Evolutionary conservation across 2,888 invertebrate genomes (phyloP), one percentile per base, ranked within the genome.

Genomic region (Dexiosoma caninum): DNA sequence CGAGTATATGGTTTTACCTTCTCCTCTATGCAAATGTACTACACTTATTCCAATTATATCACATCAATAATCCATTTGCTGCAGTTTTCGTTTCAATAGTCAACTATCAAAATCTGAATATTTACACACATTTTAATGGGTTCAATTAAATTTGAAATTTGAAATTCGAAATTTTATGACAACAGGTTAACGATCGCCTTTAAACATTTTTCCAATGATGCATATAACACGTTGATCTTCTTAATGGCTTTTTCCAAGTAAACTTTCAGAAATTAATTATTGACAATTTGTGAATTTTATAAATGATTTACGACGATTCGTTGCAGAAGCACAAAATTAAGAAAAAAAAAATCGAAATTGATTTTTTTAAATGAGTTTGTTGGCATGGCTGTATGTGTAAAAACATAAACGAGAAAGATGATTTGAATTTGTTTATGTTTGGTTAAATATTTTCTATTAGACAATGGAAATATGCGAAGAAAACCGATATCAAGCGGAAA

Each of bases 231-330:
- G 42, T 44, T 16, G 46, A 37, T 57, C 16, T 69, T 9, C 12
- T 44, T 78, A 57, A 64, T 64, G 23, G 49, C 19, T 42, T 62
- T 70, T 71, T 60, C 42, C 49, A 35, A 46, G 35, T 71, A 71
- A 76, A 71, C 71, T 80, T 67, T 76, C 21, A 9, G 55, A 67
- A 76, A 67, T 60, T 72, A 71, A 72, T 81, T 60, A 71, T 67
- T 72, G 71, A 76, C 76, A 81, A 76, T 76, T 76, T 81, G 71
- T 62, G 42, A 79, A 64, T 79, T 74, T 79, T 74, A 59, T 74
- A 32, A 44, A 49, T 69, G 79, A 74, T 79, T 74, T 78, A 74
- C 71, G 60, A 71, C 10, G 42, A 42, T 19, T 42, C 42, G 51
- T 42, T 60, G 32, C 32, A 51, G 19, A 60, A 44, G 69, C 30